Percentiles rank a stretch among this genome's conserved stretches.
These are phyloP conservation scores for Podotricha telesiphe DNA, from an alignment of 2,888 invertebrate genomes.

Conservation along the genomic window DNA sequence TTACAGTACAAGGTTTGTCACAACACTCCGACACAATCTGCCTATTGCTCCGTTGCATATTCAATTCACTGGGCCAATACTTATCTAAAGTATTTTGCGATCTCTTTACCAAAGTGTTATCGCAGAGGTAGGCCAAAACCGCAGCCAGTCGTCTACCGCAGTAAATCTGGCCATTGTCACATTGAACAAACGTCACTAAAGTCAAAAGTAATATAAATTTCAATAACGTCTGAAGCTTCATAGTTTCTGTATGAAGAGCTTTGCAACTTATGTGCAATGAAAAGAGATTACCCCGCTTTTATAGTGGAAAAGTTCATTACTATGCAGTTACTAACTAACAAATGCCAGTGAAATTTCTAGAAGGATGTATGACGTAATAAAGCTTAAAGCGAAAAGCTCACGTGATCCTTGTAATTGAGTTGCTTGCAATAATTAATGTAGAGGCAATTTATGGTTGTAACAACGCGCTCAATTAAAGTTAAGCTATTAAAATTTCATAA, in stretches of 20 bases:
- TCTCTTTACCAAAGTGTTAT: conserved; percentile 43
- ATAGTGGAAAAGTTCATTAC: conserved; percentile 39
- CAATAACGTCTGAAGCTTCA: conserved; percentile 20
- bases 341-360: conserved; percentile 30
- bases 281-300: conserved; percentile 35
- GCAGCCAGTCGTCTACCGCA: conserved; percentile 47
- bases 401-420: conserved; percentile 37
- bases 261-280: conserved; percentile 32
- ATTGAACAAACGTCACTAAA: conserved; percentile 29
- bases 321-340: conserved; percentile 32
- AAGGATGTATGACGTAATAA: conserved; percentile 37
- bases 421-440: conserved; percentile 38
- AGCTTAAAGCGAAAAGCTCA: conserved; percentile 39
- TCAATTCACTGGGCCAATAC: neutral
- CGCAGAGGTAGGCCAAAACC: conserved; percentile 45
- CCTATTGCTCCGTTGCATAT: conserved; percentile 46
- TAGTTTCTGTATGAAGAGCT: conserved; percentile 21
- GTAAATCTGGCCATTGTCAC: conserved; percentile 41
- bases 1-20: conserved; percentile 51
- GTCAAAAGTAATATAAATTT: conserved; percentile 14
- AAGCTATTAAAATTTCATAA: conserved; percentile 24
- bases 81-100: conserved; percentile 21
- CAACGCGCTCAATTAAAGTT: conserved; percentile 28
- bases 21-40: conserved; percentile 55
- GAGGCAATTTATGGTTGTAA: conserved; percentile 35